Conservation (phyloP, 1,140 invertebrate species). For the Ceratitis capitata region DNA sequence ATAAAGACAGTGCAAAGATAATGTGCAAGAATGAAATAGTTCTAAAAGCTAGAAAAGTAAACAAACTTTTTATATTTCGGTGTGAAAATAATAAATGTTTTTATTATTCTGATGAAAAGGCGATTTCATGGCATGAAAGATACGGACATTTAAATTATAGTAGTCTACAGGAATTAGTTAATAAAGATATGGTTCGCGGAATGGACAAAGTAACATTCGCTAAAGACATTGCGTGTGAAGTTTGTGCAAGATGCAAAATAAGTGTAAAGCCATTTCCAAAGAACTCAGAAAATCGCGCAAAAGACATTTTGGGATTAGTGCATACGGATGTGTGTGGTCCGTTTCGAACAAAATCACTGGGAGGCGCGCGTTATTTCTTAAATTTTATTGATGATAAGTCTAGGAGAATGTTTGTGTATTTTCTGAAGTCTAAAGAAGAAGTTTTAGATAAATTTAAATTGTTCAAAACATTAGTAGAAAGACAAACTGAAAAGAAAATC, state of each 20-base stretch:
- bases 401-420: constrained; percentile 58
- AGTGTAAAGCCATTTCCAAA: constrained; percentile 47
- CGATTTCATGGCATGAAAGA: constrained; percentile 47
- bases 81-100: background rate
- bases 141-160: constrained; percentile 52
- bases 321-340: constrained; percentile 62
- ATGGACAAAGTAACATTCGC: constrained; percentile 46
- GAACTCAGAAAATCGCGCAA: background rate
- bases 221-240: constrained; percentile 44
- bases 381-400: constrained; percentile 65
- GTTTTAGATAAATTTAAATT: constrained; percentile 45
- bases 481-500: constrained; percentile 44
- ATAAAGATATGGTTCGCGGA: constrained; percentile 41
- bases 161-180: constrained; percentile 49
- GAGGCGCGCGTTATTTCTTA: constrained; percentile 60
- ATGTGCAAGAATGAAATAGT: background rate
- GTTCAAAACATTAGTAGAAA: constrained; percentile 37
- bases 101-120: constrained; percentile 18
- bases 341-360: constrained; percentile 58
- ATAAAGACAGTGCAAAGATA: constrained; percentile 15
- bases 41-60: constrained; percentile 26
- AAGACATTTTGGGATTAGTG: constrained; percentile 51
- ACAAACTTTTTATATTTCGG: constrained; percentile 35
- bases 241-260: constrained; percentile 51
- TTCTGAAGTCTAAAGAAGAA: constrained; percentile 65